These are phyloP conservation scores for Trochalopteron elliotii DNA, from an alignment of 2,113 vertebrate genomes.

Conservation along the genomic window DNA sequence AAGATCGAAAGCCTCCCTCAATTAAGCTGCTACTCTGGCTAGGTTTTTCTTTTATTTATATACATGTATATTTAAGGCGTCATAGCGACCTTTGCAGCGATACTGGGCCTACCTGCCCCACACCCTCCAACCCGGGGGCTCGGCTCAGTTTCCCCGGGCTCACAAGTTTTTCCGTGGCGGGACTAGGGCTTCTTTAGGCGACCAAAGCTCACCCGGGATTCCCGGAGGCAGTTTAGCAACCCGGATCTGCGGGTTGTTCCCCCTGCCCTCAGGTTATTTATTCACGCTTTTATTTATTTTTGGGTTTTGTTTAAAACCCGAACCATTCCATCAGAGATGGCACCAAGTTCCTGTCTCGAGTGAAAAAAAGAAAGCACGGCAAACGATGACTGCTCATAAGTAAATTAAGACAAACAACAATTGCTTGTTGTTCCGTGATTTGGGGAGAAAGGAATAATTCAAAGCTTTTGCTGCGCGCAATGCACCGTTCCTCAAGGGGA, in stretches of 20 bases:
- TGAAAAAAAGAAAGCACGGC: neutral
- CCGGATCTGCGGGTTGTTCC: rapidly evolving
- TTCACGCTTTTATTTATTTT: neutral
- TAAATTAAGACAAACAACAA: neutral
- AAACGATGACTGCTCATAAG: neutral
- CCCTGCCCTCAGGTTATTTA: neutral
- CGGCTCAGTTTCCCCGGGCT: neutral
- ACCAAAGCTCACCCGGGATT: neutral
- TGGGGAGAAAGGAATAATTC: slow-evolving; percentile 1
- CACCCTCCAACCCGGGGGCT: rapidly evolving
- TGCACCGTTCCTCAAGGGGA: neutral
- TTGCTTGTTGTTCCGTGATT: slow-evolving; percentile 20
- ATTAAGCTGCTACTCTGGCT: neutral
- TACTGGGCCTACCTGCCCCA: neutral
- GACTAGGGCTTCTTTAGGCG: neutral
- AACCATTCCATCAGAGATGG: neutral
- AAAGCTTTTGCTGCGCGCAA: slow-evolving; percentile 13
- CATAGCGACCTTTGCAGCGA: neutral
- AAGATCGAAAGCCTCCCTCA: rapidly evolving
- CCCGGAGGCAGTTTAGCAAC: neutral
- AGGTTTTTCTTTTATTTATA: neutral
- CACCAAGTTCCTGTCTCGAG: neutral
- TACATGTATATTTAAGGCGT: neutral
- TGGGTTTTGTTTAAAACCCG: neutral
- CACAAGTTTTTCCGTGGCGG: neutral